Evolutionary conservation across 2,797 vertebrate species (phyloP).

Genomic region (Tolypeutes matacus): DNA sequence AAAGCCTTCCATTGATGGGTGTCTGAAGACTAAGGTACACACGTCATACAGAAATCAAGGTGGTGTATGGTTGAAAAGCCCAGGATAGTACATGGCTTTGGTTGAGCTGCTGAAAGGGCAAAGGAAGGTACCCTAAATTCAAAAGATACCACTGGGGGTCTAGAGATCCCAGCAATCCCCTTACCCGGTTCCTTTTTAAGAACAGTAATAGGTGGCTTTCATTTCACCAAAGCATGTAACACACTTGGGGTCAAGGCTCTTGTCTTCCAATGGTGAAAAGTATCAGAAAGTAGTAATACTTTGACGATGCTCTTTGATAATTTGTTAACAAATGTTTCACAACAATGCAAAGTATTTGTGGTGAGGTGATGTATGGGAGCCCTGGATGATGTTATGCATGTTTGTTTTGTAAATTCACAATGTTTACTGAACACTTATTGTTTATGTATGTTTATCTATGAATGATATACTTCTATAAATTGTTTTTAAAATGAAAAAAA

Average conservation of each 20-base stretch:
- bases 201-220: background rate
- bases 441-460: no score
- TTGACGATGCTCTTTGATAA: no score
- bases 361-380: no score
- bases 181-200: background rate
- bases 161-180: background rate
- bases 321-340: no score
- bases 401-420: no score
- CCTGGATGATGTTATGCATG: no score
- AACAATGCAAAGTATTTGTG: no score
- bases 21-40: rapidly evolving
- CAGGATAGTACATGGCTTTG: background rate
- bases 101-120: background rate
- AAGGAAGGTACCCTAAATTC: background rate
- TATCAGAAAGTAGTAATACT: background rate
- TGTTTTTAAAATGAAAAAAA: no score
- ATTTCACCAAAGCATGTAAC: background rate
- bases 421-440: no score
- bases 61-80: background rate
- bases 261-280: background rate
- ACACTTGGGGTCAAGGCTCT: background rate
- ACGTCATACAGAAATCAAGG: background rate
- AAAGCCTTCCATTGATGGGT: background rate
- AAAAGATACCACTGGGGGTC: background rate
- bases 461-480: no score